Evolutionary conservation across 2,797 vertebrate genomes (phyloP).

Genomic region (Sebastes paucispinis): DNA sequence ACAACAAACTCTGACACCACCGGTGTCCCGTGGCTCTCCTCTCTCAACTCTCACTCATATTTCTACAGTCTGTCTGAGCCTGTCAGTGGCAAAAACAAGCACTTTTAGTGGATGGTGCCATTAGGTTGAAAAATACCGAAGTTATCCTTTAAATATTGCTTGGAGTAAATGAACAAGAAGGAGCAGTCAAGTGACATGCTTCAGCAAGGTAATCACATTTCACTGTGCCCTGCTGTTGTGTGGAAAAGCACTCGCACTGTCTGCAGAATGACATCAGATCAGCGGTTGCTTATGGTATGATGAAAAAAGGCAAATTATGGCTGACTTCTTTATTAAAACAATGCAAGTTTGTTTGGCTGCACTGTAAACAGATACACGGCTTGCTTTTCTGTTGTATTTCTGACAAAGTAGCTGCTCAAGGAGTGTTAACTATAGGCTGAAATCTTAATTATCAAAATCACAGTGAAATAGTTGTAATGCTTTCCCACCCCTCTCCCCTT

Average conservation of each 20-base stretch:
- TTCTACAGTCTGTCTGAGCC: no score
- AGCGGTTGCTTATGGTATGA: not conserved
- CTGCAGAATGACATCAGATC: not conserved
- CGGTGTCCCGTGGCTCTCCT: no score
- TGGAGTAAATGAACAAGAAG: not conserved
- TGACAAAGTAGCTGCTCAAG: not conserved
- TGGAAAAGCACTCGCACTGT: not conserved
- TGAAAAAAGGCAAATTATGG: not conserved
- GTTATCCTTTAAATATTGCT: no score
- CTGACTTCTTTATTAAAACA: not conserved
- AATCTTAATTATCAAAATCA: not conserved
- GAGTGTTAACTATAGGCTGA: not conserved
- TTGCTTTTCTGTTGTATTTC: not conserved
- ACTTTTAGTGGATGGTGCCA: no score
- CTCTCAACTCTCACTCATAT: no score
- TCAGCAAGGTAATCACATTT: not conserved
- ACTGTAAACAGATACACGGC: not conserved
- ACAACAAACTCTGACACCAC: no score
- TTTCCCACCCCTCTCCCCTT: not conserved
- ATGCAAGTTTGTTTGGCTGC: not conserved
- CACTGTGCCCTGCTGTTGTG: not conserved
- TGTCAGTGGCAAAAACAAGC: no score
- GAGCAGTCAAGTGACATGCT: not conserved
- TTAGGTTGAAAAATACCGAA: no score
- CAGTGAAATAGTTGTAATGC: not conserved